A percentile compares a stretch with the other conserved stretches of the same genome.
These are phyloP conservation scores for Rugalucina vietnamica DNA, from an alignment of 2,888 invertebrate genomes.

Conservation along the genomic window DNA sequence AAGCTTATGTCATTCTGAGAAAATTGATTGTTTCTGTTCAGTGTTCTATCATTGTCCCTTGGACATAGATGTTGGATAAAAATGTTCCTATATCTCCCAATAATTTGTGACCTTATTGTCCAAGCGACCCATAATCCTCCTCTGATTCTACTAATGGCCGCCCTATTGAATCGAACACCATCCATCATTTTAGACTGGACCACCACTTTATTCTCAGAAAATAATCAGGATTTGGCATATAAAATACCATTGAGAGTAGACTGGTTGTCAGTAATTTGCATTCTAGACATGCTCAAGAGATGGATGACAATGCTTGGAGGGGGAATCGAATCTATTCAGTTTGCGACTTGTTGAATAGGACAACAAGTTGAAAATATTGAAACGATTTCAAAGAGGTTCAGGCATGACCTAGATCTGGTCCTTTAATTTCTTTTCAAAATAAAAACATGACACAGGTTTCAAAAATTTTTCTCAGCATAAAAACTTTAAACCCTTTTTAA, in stretches of 20 bases:
- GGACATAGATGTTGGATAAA: no score
- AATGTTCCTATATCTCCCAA: no score
- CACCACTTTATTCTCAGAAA: not conserved
- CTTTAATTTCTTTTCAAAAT: no score
- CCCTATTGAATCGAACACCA: not conserved
- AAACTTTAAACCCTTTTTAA: not conserved
- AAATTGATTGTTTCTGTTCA: no score
- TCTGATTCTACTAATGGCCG: not conserved
- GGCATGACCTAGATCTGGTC: no score
- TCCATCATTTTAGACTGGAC: constrained; percentile 9
- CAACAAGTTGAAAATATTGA: not conserved
- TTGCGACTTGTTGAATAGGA: not conserved
- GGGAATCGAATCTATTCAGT: not conserved
- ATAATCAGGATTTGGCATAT: not conserved
- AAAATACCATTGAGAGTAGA: not conserved
- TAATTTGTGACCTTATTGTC: constrained; percentile 7
- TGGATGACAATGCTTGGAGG: not conserved
- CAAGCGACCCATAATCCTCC: not conserved
- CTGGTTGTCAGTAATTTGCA: not conserved
- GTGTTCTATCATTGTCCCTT: no score
- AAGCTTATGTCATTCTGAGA: no score
- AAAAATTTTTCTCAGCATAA: no score
- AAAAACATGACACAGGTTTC: no score
- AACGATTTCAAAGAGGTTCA: not conserved
- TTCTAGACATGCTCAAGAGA: not conserved